phyloP scores from a whole-genome alignment of 2,113 vertebrate species.

The Phalacrocorax brasilianus region DNA sequence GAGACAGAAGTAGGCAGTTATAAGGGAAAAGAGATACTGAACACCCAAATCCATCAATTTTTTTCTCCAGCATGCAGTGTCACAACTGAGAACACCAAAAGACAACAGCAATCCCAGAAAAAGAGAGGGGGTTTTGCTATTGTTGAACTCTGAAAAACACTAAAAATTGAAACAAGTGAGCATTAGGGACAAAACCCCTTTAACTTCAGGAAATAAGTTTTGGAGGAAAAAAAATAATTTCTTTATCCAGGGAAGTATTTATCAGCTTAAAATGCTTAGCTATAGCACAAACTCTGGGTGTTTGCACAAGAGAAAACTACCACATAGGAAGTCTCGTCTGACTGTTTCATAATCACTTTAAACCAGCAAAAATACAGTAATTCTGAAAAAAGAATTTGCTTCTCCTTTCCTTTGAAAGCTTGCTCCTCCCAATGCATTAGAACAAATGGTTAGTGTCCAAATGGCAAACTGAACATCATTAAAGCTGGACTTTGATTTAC shows the following conservation, averaged over 20 bases:
- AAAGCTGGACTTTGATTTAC: not conserved
- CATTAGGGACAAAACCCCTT: not conserved
- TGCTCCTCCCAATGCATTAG: not conserved
- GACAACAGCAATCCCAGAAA: not conserved
- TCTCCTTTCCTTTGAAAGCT: not conserved
- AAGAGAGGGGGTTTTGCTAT: not conserved
- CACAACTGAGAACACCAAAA: not conserved
- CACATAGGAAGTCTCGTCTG: not conserved
- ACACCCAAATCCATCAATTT: not conserved
- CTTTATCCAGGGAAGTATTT: not conserved
- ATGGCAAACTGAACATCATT: not conserved
- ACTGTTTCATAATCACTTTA: not conserved
- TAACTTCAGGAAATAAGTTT: not conserved
- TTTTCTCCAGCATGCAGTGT: not conserved
- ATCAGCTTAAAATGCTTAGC: not conserved
- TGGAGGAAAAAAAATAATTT: not conserved
- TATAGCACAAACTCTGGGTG: not conserved
- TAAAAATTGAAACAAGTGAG: not conserved
- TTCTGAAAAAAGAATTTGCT: not conserved
- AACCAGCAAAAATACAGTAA: not conserved
- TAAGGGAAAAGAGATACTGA: not conserved
- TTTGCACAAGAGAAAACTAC: not conserved
- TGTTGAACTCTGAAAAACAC: not conserved
- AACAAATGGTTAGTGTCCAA: not conserved
- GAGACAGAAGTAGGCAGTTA: not conserved